A percentile compares a stretch with the other conserved stretches of the same genome.
Evolutionary conservation across 2,797 vertebrate species (phyloP).

Genomic region (Sarcoramphus papa): DNA sequence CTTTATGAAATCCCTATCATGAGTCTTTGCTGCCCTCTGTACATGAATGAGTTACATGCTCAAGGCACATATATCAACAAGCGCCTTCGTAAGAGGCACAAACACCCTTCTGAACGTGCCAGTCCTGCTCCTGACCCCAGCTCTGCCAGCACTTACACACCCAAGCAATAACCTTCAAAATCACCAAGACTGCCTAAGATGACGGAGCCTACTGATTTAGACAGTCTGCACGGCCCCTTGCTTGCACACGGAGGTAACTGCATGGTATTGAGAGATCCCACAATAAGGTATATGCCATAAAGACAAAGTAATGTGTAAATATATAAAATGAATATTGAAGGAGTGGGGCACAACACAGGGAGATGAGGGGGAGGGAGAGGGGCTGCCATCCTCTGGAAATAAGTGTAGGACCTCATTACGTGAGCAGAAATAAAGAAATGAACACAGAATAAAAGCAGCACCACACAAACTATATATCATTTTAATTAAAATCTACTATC

Average conservation of each 20-base stretch:
- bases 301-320: background rate
- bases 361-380: background rate
- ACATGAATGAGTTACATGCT: background rate
- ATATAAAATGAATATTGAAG: background rate
- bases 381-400: background rate
- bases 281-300: background rate
- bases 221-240: background rate
- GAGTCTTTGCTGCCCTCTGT: slow-evolving; percentile 52
- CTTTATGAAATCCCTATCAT: background rate
- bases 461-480: slow-evolving; percentile 46
- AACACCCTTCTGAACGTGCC: rapidly evolving
- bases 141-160: background rate
- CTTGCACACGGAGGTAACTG: background rate
- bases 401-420: slow-evolving; percentile 8
- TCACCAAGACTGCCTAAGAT: background rate
- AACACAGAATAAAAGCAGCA: slow-evolving; percentile 18
- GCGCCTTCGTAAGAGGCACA: background rate
- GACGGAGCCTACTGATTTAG: background rate
- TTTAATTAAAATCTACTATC: slow-evolving; percentile 65
- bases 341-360: background rate
- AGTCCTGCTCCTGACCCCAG: background rate
- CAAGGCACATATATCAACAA: background rate
- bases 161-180: background rate
- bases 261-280: background rate
- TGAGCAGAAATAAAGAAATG: slow-evolving; percentile 48